Evolutionary conservation across 1,140 invertebrate genomes (phyloP).

Genomic region (Bactericera cockerelli): DNA sequence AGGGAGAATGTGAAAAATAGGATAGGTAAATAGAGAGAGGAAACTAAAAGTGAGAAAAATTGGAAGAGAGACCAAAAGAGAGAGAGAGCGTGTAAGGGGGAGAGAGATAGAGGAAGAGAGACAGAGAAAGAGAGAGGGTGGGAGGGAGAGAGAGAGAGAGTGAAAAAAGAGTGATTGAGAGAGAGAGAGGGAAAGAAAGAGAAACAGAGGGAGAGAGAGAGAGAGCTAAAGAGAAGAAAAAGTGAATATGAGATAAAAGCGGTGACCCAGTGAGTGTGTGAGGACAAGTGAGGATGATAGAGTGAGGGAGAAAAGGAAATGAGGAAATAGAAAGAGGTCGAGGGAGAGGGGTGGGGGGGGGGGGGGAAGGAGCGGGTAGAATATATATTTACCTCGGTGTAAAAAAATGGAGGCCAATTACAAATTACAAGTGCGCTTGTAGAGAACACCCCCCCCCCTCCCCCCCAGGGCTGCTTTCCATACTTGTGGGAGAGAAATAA

Average conservation of each 20-base stretch:
- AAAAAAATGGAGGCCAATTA: too few relatives aligned
- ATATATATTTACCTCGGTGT: too few relatives aligned
- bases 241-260: neutral
- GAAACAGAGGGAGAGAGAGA: neutral
- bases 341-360: too few relatives aligned
- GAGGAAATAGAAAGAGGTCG: too few relatives aligned
- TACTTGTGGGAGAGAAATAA: too few relatives aligned
- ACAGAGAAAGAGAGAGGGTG: neutral
- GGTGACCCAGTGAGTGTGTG: neutral
- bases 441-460: too few relatives aligned
- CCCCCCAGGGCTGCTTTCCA: too few relatives aligned
- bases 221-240: slow-evolving; percentile 3
- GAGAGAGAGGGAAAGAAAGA: neutral
- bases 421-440: too few relatives aligned
- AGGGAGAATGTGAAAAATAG: too few relatives aligned
- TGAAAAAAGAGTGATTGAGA: neutral
- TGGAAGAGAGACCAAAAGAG: neutral
- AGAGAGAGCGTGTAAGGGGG: neutral
- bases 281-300: neutral
- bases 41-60: neutral
- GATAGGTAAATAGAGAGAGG: neutral
- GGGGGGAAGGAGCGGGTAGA: too few relatives aligned
- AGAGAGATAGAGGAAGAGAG: slow-evolving; percentile 1
- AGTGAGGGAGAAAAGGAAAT: slow-evolving; percentile 4
- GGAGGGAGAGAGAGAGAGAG: neutral